Conservation (phyloP, 1,140 invertebrate species). For the Diuraphis noxia region DNA sequence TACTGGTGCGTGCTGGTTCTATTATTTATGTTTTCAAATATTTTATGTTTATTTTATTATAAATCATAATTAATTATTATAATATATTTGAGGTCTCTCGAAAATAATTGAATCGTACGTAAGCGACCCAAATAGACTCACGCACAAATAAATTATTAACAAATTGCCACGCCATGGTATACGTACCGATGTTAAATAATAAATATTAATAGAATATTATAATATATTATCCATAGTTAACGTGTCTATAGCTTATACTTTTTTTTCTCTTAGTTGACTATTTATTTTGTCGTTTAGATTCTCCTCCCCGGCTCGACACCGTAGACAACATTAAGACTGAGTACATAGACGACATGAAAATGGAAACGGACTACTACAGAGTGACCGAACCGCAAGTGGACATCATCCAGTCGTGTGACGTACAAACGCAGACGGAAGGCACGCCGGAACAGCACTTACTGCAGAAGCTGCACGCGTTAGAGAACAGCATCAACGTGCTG, state of each 20-base stretch:
- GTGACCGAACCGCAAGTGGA: conserved; percentile 44
- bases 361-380: conserved; percentile 31
- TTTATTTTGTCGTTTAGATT: neutral
- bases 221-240: neutral
- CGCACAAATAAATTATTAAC: neutral
- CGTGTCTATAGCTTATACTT: too few relatives aligned
- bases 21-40: neutral
- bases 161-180: neutral
- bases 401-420: conserved; percentile 36
- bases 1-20: neutral
- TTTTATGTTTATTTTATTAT: too few relatives aligned
- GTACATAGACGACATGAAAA: neutral
- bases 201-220: neutral
- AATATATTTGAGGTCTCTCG: neutral
- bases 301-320: neutral
- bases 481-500: neutral
- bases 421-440: neutral
- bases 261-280: too few relatives aligned
- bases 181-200: neutral
- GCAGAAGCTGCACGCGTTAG: conserved; percentile 11
- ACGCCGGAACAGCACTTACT: neutral
- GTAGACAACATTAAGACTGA: conserved; percentile 19
- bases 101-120: neutral
- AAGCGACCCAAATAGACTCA: neutral
- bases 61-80: too few relatives aligned